Evolutionary conservation across 2,113 vertebrate genomes (phyloP).

Genomic region (Henicopernis longicauda): DNA sequence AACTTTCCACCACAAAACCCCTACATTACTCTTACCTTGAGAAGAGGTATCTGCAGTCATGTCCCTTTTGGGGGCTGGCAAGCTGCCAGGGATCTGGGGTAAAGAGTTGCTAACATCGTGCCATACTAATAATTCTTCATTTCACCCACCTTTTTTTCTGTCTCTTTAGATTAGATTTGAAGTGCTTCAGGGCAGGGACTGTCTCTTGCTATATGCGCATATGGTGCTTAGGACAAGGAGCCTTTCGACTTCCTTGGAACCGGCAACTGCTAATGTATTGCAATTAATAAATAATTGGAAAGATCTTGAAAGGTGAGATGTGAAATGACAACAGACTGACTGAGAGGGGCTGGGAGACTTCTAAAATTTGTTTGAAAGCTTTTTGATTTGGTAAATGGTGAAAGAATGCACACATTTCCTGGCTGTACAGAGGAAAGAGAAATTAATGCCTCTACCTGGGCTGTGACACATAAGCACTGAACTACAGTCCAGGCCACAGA

Average conservation of each 20-base stretch:
- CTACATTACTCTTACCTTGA: neutral
- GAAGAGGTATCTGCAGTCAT: neutral
- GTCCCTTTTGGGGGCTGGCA: slow-evolving; percentile 21
- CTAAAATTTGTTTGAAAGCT: neutral
- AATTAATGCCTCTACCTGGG: neutral
- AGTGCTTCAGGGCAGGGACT: slow-evolving; percentile 39
- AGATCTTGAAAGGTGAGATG: neutral
- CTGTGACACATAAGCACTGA: neutral
- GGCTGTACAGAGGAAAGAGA: neutral
- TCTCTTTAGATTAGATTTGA: slow-evolving; percentile 55
- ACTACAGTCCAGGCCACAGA: neutral
- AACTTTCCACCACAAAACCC: neutral
- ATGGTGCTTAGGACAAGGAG: neutral
- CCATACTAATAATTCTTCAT: slow-evolving; percentile 56
- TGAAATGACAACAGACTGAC: neutral
- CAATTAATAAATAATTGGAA: neutral
- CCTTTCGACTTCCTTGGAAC: slow-evolving; percentile 20
- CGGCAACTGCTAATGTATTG: neutral
- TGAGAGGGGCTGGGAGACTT: neutral
- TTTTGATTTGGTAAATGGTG: neutral
- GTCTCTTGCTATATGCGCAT: neutral
- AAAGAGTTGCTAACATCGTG: slow-evolving; percentile 43
- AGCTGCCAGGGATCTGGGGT: slow-evolving; percentile 26
- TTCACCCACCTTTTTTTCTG: slow-evolving; percentile 45
- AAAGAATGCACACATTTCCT: neutral